phyloP scores from a whole-genome alignment of 2,113 vertebrate genomes.

The Nibea albiflora region DNA sequence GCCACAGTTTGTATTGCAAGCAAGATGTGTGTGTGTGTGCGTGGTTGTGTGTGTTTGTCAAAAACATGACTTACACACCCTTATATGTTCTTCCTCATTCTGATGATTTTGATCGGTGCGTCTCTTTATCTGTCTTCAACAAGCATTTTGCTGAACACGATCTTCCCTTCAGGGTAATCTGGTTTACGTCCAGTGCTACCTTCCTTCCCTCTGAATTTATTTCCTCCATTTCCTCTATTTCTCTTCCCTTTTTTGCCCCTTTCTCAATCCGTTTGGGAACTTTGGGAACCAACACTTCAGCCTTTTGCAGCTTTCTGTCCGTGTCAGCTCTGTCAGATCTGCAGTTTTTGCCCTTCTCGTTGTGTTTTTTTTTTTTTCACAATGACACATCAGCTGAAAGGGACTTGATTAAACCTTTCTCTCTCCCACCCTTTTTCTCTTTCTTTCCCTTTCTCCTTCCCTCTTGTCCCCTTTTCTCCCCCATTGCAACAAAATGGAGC shows the following conservation, averaged over 20 bases:
- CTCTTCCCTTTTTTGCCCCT: slow-evolving; percentile 17
- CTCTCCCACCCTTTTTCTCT: slow-evolving; percentile 24
- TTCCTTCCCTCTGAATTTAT: slow-evolving; percentile 15
- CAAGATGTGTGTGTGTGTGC: slow-evolving; percentile 40
- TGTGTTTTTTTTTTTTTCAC: slow-evolving; percentile 59
- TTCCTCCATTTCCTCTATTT: slow-evolving; percentile 5
- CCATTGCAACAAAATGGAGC: slow-evolving; percentile 70
- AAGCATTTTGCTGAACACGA: slow-evolving; percentile 2
- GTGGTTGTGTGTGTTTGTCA: slow-evolving; percentile 17
- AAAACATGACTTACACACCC: slow-evolving; percentile 1
- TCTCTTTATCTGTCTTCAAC: slow-evolving; percentile 17
- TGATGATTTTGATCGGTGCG: slow-evolving; percentile 21
- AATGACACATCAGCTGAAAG: slow-evolving; percentile 68
- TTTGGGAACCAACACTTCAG: slow-evolving; percentile 39
- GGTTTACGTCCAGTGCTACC: slow-evolving; percentile 39
- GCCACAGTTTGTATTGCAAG: slow-evolving; percentile 66
- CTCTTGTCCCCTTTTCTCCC: slow-evolving; percentile 27
- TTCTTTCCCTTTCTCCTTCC: slow-evolving; percentile 17
- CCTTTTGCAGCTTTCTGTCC: slow-evolving; percentile 48
- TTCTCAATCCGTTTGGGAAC: slow-evolving; percentile 40
- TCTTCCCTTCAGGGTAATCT: slow-evolving; percentile 34
- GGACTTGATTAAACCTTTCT: slow-evolving; percentile 73
- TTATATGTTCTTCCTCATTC: slow-evolving; percentile 27
- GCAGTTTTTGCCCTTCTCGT: slow-evolving; percentile 12
- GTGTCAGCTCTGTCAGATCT: slow-evolving; percentile 38